Base-by-base conservation (phyloP, 1,140 invertebrate species). In the Drosophila lowei region DNA sequence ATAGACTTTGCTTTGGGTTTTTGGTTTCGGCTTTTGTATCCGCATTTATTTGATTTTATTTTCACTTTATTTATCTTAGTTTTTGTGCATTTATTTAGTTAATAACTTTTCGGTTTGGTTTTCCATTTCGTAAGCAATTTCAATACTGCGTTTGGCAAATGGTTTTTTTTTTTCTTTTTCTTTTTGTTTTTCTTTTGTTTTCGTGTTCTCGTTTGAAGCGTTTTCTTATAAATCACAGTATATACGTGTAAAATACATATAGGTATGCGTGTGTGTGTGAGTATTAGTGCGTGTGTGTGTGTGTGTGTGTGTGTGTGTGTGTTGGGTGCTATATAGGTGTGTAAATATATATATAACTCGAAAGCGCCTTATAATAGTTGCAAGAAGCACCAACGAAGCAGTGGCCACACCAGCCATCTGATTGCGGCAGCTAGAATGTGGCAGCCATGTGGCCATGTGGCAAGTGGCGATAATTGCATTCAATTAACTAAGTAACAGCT, bases 191-290 rank as follows among this genome's bases (percentile, higher is more conserved):
- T 53, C 18, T 0, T 30, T 63, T 54, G n/a, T 75, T 74, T 30
- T 63, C 50, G 71, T 71, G 34, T 79, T 79, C 30, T 72, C 62
- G 65, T 76, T 83, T 74, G 78, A 86, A 86, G 81, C 81, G 81
- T 86, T 86, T 85, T 88, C 83, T 88, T 86, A 86, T 86, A 83
- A 86, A 86, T 86, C 83, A 86, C 83, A 86, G 83, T 86, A 86
- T 83, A 86, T 88, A 83, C 75, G 83, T 86, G 83, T 86, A 86
- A 81, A 86, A 85, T 86, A 86, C 78, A 88, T 86, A 86, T 78
- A 79, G 46, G 68, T 56, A 73, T 60, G 70, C 57, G 34, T 53
- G 70, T 72, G 60, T 63, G 38, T 63, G 25, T 72, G 8, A 1
- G 30, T 28, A 8, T 28, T 28, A 28, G 44, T 61, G 34, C 71